These are phyloP conservation scores for Augochlorella aurata DNA, from an alignment of 2,888 invertebrate genomes.

Conservation along the genomic window DNA sequence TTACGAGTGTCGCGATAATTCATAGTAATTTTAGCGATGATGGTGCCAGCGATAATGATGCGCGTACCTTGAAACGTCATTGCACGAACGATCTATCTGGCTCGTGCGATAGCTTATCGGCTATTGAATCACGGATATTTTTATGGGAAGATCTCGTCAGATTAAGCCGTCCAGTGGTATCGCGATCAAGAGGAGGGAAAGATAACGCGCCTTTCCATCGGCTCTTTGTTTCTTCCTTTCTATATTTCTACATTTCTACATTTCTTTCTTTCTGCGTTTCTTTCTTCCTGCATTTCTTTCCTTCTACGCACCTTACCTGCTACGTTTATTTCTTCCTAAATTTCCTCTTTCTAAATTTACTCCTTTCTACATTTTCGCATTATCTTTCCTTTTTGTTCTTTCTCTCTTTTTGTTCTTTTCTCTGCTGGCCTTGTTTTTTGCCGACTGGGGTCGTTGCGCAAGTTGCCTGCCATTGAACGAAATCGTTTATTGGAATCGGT, in stretches of 20 bases:
- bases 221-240: neutral
- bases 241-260: neutral
- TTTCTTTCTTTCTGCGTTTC: too few relatives aligned
- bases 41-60: slow-evolving; percentile 42
- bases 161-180: slow-evolving; percentile 55
- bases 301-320: neutral
- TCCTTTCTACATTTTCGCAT: neutral
- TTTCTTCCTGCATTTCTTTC: neutral
- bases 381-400: neutral
- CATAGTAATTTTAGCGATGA: slow-evolving; percentile 73
- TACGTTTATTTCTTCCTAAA: neutral
- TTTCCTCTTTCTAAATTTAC: too few relatives aligned
- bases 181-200: slow-evolving; percentile 40
- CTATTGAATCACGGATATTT: slow-evolving; percentile 73
- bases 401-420: neutral
- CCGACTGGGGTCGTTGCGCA: slow-evolving; percentile 6
- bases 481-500: slow-evolving; percentile 18
- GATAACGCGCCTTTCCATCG: slow-evolving; percentile 50
- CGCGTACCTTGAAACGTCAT: slow-evolving; percentile 43
- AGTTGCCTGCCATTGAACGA: slow-evolving; percentile 3
- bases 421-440: neutral
- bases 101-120: slow-evolving; percentile 70
- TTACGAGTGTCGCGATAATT: slow-evolving; percentile 45
- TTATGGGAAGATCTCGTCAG: slow-evolving; percentile 62
- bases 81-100: slow-evolving; percentile 54